A percentile compares a stretch with the other conserved stretches of the same genome.
Conservation (phyloP, 2,113 vertebrate species). For the Phylloscopus trochilus region DNA sequence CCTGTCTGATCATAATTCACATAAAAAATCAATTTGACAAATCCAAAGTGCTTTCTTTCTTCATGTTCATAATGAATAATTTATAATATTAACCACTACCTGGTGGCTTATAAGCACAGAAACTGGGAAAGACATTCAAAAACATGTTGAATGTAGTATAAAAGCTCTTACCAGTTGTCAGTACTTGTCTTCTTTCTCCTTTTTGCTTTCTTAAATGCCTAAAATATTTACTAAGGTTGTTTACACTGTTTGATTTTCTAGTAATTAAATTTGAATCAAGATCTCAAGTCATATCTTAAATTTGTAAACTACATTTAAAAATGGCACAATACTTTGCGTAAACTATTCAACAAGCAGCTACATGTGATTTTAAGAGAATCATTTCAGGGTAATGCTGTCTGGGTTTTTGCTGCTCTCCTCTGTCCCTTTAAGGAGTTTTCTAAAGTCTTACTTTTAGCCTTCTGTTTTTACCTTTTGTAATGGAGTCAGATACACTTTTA, state of each 20-base stretch:
- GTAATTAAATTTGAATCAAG: not conserved
- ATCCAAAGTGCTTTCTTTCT: not conserved
- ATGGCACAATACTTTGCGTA: not conserved
- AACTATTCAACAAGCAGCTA: not conserved
- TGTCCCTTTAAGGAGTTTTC: no score
- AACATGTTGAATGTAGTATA: not conserved
- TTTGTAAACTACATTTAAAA: not conserved
- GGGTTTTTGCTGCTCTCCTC: no score
- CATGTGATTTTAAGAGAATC: not conserved
- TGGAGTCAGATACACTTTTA: no score
- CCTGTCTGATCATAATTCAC: slow-evolving; percentile 37
- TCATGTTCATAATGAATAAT: not conserved
- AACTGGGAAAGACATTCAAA: not conserved
- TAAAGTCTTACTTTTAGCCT: no score
- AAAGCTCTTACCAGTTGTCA: not conserved
- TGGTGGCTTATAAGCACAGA: not conserved
- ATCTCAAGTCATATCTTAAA: not conserved
- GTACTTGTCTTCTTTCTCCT: not conserved
- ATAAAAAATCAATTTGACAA: slow-evolving; percentile 44
- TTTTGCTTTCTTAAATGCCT: not conserved
- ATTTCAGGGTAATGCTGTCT: not conserved
- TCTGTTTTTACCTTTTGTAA: no score
- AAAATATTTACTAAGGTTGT: not conserved
- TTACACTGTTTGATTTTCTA: slow-evolving; percentile 10
- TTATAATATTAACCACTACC: not conserved